Percentiles rank a stretch among this genome's conserved stretches.
phyloP scores from a whole-genome alignment of 2,797 vertebrate species.

The Limnodromus scolopaceus region DNA sequence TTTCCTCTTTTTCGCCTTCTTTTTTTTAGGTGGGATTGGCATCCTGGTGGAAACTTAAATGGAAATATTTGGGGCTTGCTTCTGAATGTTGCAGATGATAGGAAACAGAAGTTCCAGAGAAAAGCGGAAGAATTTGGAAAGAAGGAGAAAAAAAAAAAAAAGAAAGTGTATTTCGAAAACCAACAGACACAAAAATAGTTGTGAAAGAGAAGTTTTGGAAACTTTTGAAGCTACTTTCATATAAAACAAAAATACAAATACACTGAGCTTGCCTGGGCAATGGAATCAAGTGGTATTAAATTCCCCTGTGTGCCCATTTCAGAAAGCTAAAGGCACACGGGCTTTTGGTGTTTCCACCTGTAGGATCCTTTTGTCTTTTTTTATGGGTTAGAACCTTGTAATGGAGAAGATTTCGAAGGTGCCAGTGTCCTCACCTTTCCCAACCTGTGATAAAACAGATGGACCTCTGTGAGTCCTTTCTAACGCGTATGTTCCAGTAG shows the following conservation, averaged over 20 bases:
- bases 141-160: fast-evolving
- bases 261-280: background rate
- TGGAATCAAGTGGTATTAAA: background rate
- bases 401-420: background rate
- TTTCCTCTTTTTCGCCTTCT: background rate
- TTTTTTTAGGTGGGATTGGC: background rate
- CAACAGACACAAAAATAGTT: background rate
- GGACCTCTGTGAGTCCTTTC: background rate
- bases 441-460: background rate
- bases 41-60: background rate
- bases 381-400: background rate
- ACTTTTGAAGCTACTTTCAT: background rate
- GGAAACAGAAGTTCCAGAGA: background rate
- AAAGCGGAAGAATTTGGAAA: background rate
- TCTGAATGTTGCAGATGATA: background rate
- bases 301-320: background rate
- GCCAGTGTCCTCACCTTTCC: background rate
- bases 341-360: background rate
- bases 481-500: background rate
- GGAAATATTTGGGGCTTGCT: background rate
- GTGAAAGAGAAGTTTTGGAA: background rate
- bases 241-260: background rate
- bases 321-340: background rate
- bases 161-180: background rate
- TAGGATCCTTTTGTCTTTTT: background rate